phyloP scores from a whole-genome alignment of 1,140 invertebrate genomes.

The Meloidogyne floridensis region DNA sequence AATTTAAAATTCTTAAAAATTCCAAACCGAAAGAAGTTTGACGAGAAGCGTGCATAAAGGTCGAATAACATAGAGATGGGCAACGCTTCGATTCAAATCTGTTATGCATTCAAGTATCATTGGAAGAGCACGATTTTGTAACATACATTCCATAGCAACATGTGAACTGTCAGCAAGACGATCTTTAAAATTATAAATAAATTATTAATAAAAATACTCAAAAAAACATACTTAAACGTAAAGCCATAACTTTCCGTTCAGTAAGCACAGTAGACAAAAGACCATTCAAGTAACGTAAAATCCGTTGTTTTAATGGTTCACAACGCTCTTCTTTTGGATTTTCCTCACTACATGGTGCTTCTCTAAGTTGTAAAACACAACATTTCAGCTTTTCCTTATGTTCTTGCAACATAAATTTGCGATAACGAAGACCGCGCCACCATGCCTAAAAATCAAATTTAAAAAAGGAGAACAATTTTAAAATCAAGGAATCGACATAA shows the following conservation, averaged over 20 bases:
- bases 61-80: conserved; percentile 28
- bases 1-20: not conserved
- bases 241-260: conserved; percentile 30
- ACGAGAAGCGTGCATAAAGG: conserved; percentile 23
- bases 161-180: conserved; percentile 26
- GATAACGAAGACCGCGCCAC: conserved; percentile 28
- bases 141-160: conserved; percentile 29
- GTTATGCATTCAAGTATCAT: conserved; percentile 19
- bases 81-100: conserved; percentile 26
- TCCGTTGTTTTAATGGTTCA: conserved; percentile 23
- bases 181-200: conserved; percentile 14
- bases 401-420: conserved; percentile 5
- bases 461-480: not conserved
- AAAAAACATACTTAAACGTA: conserved; percentile 15
- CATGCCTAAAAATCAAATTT: conserved; percentile 20
- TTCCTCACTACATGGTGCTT: conserved; percentile 24
- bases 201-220: not conserved
- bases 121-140: not conserved
- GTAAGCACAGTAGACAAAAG: conserved; percentile 26
- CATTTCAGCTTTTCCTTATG: conserved; percentile 14
- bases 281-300: conserved; percentile 8
- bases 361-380: conserved; percentile 19
- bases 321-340: conserved; percentile 28
- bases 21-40: conserved; percentile 24
- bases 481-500: not conserved